These are phyloP conservation scores for Anoplophora glabripennis DNA, from an alignment of 1,140 invertebrate species.

Conservation along the genomic window DNA sequence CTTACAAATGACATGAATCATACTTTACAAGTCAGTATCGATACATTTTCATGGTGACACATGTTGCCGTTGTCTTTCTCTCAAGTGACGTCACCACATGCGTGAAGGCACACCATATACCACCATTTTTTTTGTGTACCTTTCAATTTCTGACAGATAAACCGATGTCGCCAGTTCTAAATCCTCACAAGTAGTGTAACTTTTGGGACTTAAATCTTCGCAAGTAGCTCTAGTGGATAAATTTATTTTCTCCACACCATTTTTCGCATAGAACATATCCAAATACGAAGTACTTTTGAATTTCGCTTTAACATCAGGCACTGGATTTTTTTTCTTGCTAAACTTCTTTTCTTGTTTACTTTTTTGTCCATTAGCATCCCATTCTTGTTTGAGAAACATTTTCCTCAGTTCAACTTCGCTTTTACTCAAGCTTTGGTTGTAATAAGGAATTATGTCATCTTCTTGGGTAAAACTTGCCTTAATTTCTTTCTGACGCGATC, in stretches of 20 bases:
- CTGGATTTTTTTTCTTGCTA: background rate
- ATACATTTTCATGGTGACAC: too few species aligned
- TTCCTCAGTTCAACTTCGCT: slow-evolving; percentile 16
- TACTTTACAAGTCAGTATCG: too few species aligned
- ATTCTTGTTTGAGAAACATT: slow-evolving; percentile 12
- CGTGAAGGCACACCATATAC: too few species aligned
- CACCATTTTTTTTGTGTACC: too few species aligned
- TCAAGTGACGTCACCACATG: too few species aligned
- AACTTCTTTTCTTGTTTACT: too few species aligned
- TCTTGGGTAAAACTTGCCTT: background rate
- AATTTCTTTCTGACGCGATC: too few species aligned
- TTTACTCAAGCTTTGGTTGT: slow-evolving; percentile 19
- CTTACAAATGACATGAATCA: too few species aligned
- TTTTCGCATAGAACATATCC: slow-evolving; percentile 31
- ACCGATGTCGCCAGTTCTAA: background rate
- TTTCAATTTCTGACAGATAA: too few species aligned
- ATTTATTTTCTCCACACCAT: background rate
- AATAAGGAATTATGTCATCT: slow-evolving; percentile 20
- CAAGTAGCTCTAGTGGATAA: slow-evolving; percentile 11
- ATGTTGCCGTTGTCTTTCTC: too few species aligned
- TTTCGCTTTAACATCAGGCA: background rate
- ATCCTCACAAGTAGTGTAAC: background rate
- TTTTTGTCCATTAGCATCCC: background rate
- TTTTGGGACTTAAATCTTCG: slow-evolving; percentile 17
- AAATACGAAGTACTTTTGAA: slow-evolving; percentile 30